A percentile compares a stretch with the other conserved stretches of the same genome.
phyloP scores from a whole-genome alignment of 2,797 vertebrate genomes.

The Buceros bicornis region DNA sequence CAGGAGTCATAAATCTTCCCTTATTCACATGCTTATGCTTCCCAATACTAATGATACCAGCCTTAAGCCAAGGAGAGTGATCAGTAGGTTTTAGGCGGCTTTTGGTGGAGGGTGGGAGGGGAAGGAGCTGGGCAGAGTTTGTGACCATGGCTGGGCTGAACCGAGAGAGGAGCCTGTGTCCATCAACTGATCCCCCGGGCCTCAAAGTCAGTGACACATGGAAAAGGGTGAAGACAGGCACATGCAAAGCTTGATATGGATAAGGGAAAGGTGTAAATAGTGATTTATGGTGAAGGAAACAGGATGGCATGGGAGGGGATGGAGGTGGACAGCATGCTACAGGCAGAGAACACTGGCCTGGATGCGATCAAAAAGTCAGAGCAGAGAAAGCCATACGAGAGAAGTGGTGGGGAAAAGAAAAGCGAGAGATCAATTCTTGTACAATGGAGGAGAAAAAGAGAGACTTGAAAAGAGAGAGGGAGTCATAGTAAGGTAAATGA shows the following conservation, averaged over 20 bases:
- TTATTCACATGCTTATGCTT: not conserved
- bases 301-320: not conserved
- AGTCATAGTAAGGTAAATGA: not conserved
- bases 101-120: not conserved
- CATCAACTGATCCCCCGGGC: not conserved
- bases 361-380: not conserved
- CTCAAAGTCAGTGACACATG: fast-evolving
- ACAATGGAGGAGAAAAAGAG: not conserved
- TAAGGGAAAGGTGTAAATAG: not conserved
- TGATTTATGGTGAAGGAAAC: not conserved
- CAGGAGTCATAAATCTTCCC: slow-evolving; percentile 18
- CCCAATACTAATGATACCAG: not conserved
- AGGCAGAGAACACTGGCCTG: not conserved
- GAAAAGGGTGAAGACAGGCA: not conserved
- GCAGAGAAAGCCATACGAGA: not conserved
- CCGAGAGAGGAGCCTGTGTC: not conserved
- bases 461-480: not conserved
- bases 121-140: not conserved
- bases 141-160: fast-evolving
- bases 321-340: not conserved
- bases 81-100: not conserved
- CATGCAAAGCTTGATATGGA: not conserved
- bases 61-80: not conserved
- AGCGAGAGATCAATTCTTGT: not conserved
- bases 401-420: not conserved